A percentile compares a stretch with the other conserved stretches of the same genome.
These are phyloP conservation scores for Siphlonurus alternatus DNA, from an alignment of 2,888 invertebrate species.

Conservation along the genomic window DNA sequence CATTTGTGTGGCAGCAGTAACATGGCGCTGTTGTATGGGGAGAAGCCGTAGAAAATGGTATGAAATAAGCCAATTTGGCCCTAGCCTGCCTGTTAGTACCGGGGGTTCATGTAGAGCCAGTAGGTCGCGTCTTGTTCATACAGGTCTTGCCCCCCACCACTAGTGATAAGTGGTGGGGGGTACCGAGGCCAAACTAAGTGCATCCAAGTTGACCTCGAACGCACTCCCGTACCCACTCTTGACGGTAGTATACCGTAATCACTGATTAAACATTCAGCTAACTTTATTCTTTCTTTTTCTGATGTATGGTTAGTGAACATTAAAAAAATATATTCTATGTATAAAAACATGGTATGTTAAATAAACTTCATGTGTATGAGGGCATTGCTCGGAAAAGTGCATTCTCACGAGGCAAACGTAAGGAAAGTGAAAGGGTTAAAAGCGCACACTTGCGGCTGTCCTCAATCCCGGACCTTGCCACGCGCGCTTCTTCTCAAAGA, in stretches of 20 bases:
- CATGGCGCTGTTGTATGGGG: not conserved
- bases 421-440: constrained; percentile 1
- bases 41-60: not conserved
- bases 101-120: not conserved
- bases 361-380: too few relatives aligned
- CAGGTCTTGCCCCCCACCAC: constrained; percentile 2
- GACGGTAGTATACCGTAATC: too few relatives aligned
- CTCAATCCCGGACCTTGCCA: not conserved
- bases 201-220: not conserved
- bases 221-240: not conserved
- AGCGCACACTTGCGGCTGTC: not conserved
- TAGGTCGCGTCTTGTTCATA: not conserved
- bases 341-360: too few relatives aligned
- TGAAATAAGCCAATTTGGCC: not conserved
- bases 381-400: not conserved
- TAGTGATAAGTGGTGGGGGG: not conserved
- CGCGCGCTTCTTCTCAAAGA: not conserved
- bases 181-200: constrained; percentile 1
- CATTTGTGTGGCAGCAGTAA: not conserved
- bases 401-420: not conserved
- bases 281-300: not conserved
- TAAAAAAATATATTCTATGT: too few relatives aligned
- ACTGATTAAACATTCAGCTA: not conserved
- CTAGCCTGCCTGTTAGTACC: not conserved
- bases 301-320: too few relatives aligned